Evolutionary conservation across 2,797 vertebrate species (phyloP), one percentile per base, ranked within the genome.

Genomic region (Tokudaia tokunoshimensis): DNA sequence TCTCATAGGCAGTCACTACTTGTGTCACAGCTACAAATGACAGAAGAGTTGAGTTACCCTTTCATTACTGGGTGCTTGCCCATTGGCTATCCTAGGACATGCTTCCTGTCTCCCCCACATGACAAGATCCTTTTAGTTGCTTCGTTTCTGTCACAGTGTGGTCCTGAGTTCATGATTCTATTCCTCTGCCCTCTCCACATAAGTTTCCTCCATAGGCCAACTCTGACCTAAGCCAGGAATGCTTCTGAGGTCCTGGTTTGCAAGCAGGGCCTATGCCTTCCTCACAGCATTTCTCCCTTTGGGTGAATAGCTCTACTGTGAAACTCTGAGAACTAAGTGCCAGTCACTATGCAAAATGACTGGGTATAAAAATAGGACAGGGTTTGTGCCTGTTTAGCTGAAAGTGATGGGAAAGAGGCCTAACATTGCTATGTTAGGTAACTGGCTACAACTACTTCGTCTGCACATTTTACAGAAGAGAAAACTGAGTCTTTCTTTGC

Each of bases 401-500:
- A 93, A 59, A 78, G 59, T 6, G 2, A 52, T 5, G 24, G 37
- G 26, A 65, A 31, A 15, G 70, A 65, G 47, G 20, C 8, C 20
- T n/a, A 31, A n/a, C 20, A 15, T 50, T 70, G 20, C 17, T 67
- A 4, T 63, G 9, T 24, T 81, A 3, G 76, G 41, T 26, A 80
- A 29, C 34, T 84, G 24, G 19, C n/a, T 88, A 3, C 13, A 8
- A 22, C 29, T 41, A 70, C 26, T 76, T 75, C 47, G 22, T 19
- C 34, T 70, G 50, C 83, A 31, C 15, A n/a, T 63, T 94, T 92
- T n/a, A 89, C 2, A 19, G 34, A 50, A n/a, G 14, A 76, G 50
- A 75, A 63, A 92, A 88, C 37, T 4, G 41, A 94, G 44, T 91
- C 67, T 94, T 92, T 5, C 19, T 55, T 59, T 82, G 31, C 76